These are phyloP conservation scores for Alexandromys fortis DNA, from an alignment of 2,113 vertebrate genomes.

Conservation along the genomic window DNA sequence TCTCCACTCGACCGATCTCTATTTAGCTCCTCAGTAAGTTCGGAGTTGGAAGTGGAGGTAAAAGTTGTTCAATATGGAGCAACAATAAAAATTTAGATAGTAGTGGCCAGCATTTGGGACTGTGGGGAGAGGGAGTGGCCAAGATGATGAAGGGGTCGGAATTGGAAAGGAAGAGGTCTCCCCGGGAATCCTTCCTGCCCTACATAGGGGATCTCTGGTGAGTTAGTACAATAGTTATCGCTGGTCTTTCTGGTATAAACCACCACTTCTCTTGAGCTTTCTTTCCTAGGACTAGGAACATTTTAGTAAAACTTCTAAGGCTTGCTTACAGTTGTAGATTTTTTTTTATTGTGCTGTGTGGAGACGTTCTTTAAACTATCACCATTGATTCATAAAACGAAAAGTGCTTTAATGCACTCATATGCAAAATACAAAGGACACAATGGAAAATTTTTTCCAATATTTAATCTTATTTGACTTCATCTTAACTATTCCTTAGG, in stretches of 20 bases:
- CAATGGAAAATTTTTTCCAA: background rate
- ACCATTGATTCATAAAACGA: slow-evolving; percentile 25
- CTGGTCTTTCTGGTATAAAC: slow-evolving; percentile 36
- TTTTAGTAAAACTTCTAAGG: background rate
- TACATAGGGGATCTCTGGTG: background rate
- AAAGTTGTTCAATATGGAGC: background rate
- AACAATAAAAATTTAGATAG: background rate
- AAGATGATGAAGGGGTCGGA: background rate
- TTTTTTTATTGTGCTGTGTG: slow-evolving; percentile 17
- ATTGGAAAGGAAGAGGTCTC: background rate
- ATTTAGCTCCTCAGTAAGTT: background rate
- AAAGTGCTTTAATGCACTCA: background rate
- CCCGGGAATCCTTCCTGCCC: background rate
- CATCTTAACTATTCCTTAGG: background rate
- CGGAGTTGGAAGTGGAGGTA: background rate
- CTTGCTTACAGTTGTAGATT: background rate
- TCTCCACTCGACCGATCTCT: background rate
- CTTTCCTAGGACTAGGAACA: background rate
- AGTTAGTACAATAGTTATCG: background rate
- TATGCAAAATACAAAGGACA: slow-evolving; percentile 16
- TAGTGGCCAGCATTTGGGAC: background rate
- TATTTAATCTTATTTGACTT: slow-evolving; percentile 14
- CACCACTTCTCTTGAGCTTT: background rate
- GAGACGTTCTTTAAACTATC: background rate
- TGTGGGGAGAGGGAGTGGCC: background rate